Percentiles rank a stretch among this genome's conserved stretches.
Evolutionary conservation across 2,888 invertebrate genomes (phyloP).

Genomic region (Abscondita cerata): DNA sequence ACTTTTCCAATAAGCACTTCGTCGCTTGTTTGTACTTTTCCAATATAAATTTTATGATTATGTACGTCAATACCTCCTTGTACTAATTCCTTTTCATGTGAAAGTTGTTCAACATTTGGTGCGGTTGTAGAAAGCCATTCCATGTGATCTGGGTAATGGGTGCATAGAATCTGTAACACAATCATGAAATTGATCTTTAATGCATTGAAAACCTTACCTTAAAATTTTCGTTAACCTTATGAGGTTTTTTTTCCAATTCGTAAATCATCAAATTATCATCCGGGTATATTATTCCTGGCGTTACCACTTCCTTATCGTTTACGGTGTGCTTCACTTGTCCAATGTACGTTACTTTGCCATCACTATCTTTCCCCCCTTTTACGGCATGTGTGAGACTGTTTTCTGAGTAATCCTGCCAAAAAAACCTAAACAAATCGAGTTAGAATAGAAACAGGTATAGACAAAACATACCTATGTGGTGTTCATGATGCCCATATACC

Average conservation of each 20-base stretch:
- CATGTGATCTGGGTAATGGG: constrained; percentile 1
- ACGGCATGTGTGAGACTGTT: not conserved
- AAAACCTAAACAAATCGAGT: not conserved
- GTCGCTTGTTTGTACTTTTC: not conserved
- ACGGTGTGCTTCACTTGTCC: not conserved
- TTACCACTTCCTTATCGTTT: not conserved
- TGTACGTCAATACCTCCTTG: not conserved
- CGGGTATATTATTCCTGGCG: not conserved
- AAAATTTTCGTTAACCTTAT: not conserved
- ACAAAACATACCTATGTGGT: not conserved
- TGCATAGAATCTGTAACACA: not conserved
- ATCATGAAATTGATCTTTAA: not conserved
- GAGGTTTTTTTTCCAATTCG: not conserved
- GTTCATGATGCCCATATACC: not conserved
- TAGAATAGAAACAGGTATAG: not conserved
- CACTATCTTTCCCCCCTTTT: not conserved
- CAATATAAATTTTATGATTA: not conserved
- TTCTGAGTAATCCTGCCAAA: not conserved
- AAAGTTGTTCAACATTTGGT: not conserved
- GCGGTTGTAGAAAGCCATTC: not conserved
- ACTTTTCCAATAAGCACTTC: not conserved
- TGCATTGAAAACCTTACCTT: not conserved
- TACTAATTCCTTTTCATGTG: constrained; percentile 1
- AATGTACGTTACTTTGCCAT: not conserved
- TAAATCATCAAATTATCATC: not conserved